Conservation (phyloP, 1,140 invertebrate species). For the Pachypsylla venusta region DNA sequence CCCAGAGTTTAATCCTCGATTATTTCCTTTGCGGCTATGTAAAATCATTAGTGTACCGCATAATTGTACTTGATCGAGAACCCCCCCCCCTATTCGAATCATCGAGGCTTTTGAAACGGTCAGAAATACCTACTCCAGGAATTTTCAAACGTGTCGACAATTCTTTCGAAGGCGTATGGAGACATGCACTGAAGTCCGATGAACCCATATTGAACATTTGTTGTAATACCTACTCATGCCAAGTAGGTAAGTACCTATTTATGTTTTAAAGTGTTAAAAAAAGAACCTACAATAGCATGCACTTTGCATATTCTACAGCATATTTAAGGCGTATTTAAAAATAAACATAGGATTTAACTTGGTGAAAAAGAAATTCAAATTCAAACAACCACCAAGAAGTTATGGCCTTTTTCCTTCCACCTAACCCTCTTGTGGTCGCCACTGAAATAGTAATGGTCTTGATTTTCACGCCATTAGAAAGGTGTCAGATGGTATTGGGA, state of each 20-base stretch:
- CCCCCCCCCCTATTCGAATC: constrained; percentile 13
- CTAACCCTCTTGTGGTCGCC: no score
- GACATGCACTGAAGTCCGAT: neutral
- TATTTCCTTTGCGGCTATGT: constrained; percentile 31
- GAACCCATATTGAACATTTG: neutral
- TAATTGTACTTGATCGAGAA: constrained; percentile 10
- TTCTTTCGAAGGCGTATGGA: neutral
- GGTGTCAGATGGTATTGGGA: no score
- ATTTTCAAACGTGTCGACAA: constrained; percentile 6
- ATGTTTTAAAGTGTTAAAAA: neutral
- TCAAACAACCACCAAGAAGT: neutral
- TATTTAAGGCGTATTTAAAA: neutral
- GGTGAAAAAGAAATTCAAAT: constrained; percentile 6
- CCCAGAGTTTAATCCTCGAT: constrained; percentile 30
- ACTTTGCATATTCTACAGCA: neutral
- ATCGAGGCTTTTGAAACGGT: constrained; percentile 15
- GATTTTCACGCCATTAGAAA: no score
- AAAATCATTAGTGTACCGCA: constrained; percentile 26
- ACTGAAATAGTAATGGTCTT: no score
- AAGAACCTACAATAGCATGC: neutral
- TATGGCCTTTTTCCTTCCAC: no score
- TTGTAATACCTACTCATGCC: neutral
- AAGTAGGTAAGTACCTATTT: neutral
- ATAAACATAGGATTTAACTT: neutral
- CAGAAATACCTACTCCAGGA: neutral